Base-by-base conservation (phyloP, 1,140 invertebrate species). In the Latrodectus geometricus region DNA sequence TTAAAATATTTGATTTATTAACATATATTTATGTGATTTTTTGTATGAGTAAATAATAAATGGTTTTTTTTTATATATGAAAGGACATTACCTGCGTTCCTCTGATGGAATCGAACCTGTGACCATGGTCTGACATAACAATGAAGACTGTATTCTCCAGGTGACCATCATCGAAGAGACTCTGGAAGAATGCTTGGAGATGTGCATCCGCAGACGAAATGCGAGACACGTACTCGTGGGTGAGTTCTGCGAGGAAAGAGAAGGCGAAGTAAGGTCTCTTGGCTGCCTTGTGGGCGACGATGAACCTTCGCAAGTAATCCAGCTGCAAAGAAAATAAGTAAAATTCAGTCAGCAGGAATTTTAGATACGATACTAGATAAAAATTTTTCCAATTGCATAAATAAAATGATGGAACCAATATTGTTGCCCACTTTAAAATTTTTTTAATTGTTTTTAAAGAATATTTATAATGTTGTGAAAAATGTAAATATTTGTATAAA, bases 241-340 rank as follows among this genome's bases (percentile, higher is more conserved):
- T 86, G 8, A 88, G 11, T 52, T 88, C 88, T 14, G 79, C 85
- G 2, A 88, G 69, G 35, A 88, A 86, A 8, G 90, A 89, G 77
- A 92, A 91, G 12, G 88, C 90, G 89, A 92, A 92, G 35, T 86
- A 88, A 0, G 88, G 86, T 15, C n/a, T 49, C 9, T 9, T 61
- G 11, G 9, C n/a, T 0, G 8, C 7, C 14, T 50, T 8, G 20
- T 86, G 78, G 12, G 49, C 56, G 9, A 61, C 17, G 8, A 86
- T 15, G 52, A 86, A 86, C 21, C 72, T 15, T 20, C 56, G 20
- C 2, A 86, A 20, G 21, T 86, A 86, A 21, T 86, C 75, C 66
- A 86, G 15, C 83, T 86, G 21, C 17, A 78, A 83, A 21, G 8
- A n/a, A 66, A 76, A 76, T 12, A 74, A 9, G 21, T 70, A 66